These are phyloP conservation scores for Polydesmus complanatus DNA, from an alignment of 2,888 invertebrate genomes.

Conservation along the genomic window DNA sequence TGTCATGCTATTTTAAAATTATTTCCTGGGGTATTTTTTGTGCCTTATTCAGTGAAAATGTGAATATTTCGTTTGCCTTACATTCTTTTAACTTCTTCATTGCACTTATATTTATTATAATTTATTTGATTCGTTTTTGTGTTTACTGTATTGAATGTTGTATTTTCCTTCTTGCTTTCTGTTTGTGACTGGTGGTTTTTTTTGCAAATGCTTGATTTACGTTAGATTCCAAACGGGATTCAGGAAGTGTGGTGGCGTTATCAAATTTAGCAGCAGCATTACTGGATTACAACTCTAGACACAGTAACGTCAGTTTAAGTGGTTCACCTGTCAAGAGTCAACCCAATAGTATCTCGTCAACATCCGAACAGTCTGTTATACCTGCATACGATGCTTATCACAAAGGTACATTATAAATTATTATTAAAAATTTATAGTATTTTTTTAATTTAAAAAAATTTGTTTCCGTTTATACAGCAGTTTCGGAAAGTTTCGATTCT, in stretches of 20 bases:
- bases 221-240: constrained; percentile 7
- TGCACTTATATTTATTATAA: too few relatives aligned
- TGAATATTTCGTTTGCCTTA: background rate
- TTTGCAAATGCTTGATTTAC: background rate
- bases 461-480: too few relatives aligned
- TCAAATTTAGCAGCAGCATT: constrained; percentile 45
- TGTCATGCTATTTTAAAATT: too few relatives aligned
- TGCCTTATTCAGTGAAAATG: background rate
- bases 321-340: constrained; percentile 3
- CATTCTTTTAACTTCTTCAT: background rate
- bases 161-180: too few relatives aligned
- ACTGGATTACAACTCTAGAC: constrained; percentile 32
- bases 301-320: constrained; percentile 14
- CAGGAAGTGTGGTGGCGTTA: constrained; percentile 8
- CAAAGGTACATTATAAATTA: too few relatives aligned
- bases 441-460: too few relatives aligned
- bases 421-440: too few relatives aligned
- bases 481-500: constrained; percentile 12
- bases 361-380: background rate
- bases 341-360: background rate
- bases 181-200: background rate
- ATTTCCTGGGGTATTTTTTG: too few relatives aligned
- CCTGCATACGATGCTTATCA: constrained; percentile 1
- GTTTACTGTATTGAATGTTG: background rate
- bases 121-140: too few relatives aligned